A percentile compares a stretch with the other conserved stretches of the same genome.
Evolutionary conservation across 2,113 vertebrate species (phyloP).

Genomic region (Microcebus ravelobensis): DNA sequence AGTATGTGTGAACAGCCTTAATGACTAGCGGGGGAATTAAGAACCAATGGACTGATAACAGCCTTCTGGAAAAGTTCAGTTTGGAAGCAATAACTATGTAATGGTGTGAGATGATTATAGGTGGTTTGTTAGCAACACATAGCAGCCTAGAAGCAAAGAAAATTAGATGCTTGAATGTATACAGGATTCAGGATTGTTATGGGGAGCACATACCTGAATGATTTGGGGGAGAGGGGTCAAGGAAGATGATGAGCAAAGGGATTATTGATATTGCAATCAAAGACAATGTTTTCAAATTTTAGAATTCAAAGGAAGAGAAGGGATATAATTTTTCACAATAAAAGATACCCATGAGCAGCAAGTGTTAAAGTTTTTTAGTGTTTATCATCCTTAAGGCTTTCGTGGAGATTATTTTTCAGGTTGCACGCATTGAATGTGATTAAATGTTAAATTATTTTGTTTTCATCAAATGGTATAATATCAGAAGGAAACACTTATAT

Average conservation of each 20-base stretch:
- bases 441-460: conserved; percentile 67
- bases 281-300: background rate
- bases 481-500: conserved; percentile 84
- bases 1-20: background rate
- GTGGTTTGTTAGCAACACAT: background rate
- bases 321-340: background rate
- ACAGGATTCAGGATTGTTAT: background rate
- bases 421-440: background rate
- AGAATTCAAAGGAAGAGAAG: background rate
- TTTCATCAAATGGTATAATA: conserved; percentile 73
- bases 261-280: background rate
- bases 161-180: background rate
- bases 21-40: background rate
- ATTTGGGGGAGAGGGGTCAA: background rate
- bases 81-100: background rate
- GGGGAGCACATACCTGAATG: background rate
- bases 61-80: background rate
- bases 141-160: background rate
- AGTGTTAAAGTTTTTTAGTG: conserved; percentile 1
- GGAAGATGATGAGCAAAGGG: background rate
- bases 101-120: background rate
- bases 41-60: background rate
- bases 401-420: conserved; percentile 22
- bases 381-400: conserved; percentile 6
- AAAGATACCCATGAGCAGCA: background rate